Conservation (phyloP, 2,113 vertebrate species). For the Ramphastos sulfuratus region DNA sequence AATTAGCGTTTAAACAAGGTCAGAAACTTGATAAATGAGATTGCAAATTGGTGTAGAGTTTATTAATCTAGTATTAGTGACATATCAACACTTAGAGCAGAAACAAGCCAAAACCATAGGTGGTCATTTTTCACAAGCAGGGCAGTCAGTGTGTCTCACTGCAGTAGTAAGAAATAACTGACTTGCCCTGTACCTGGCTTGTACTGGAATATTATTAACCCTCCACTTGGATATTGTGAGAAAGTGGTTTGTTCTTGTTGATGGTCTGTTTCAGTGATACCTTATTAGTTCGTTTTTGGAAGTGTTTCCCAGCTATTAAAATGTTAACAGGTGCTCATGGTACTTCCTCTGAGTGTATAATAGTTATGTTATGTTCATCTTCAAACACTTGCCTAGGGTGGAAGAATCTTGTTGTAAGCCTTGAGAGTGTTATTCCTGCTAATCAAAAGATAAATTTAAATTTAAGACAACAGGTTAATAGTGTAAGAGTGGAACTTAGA, state of each 20-base stretch:
- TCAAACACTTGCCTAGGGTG: background rate
- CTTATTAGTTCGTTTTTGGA: background rate
- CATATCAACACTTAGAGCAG: background rate
- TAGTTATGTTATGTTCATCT: background rate
- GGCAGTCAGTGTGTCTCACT: background rate
- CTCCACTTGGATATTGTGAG: background rate
- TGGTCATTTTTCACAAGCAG: background rate
- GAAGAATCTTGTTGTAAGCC: background rate
- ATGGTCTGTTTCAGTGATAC: background rate
- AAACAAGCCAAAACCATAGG: background rate
- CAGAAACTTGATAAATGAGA: background rate
- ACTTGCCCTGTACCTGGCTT: background rate
- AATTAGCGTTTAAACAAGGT: background rate
- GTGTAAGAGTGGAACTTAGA: background rate
- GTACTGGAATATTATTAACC: background rate
- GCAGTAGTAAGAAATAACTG: background rate
- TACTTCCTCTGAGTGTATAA: background rate
- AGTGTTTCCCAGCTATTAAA: background rate
- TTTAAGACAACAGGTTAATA: background rate
- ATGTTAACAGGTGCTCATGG: background rate
- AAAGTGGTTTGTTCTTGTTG: background rate
- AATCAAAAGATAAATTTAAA: background rate
- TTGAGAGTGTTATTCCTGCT: background rate
- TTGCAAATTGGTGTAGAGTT: background rate
- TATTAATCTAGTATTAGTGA: background rate